A percentile compares a stretch with the other conserved stretches of the same genome.
phyloP scores from a whole-genome alignment of 2,888 invertebrate species.

The Adelognathus sp. region DNA sequence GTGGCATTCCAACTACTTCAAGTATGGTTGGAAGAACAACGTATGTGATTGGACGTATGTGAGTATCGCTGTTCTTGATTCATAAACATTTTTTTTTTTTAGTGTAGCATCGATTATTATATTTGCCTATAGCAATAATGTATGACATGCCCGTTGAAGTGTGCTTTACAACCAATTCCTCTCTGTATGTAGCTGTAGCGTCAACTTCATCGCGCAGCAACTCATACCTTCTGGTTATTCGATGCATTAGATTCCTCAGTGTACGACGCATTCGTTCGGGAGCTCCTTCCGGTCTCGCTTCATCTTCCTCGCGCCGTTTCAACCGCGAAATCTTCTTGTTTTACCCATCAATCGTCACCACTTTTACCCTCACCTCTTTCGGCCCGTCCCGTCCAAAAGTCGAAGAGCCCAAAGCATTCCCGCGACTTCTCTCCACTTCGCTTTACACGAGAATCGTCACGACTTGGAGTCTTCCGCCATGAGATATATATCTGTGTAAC shows the following conservation, averaged over 20 bases:
- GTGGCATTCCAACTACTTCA: too few relatives aligned
- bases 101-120: too few relatives aligned
- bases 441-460: slow-evolving; percentile 30
- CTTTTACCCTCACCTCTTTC: slow-evolving; percentile 25
- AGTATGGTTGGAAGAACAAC: too few relatives aligned
- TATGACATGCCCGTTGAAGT: too few relatives aligned
- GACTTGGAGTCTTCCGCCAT: slow-evolving; percentile 12
- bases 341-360: slow-evolving; percentile 51
- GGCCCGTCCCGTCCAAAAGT: slow-evolving; percentile 5
- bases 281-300: slow-evolving; percentile 44
- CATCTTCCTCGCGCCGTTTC: slow-evolving; percentile 38
- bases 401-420: slow-evolving; percentile 50
- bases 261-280: neutral
- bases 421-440: slow-evolving; percentile 14
- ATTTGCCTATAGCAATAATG: too few relatives aligned
- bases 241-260: slow-evolving; percentile 4
- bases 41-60: too few relatives aligned
- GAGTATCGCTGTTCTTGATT: too few relatives aligned
- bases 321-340: slow-evolving; percentile 39
- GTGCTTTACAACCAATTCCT: too few relatives aligned
- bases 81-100: too few relatives aligned
- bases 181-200: too few relatives aligned
- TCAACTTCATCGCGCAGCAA: too few relatives aligned
- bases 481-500: neutral
- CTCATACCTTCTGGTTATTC: neutral